Evolutionary conservation across 2,113 vertebrate genomes (phyloP), one percentile per base, ranked within the genome.

Genomic region (Alces alces): DNA sequence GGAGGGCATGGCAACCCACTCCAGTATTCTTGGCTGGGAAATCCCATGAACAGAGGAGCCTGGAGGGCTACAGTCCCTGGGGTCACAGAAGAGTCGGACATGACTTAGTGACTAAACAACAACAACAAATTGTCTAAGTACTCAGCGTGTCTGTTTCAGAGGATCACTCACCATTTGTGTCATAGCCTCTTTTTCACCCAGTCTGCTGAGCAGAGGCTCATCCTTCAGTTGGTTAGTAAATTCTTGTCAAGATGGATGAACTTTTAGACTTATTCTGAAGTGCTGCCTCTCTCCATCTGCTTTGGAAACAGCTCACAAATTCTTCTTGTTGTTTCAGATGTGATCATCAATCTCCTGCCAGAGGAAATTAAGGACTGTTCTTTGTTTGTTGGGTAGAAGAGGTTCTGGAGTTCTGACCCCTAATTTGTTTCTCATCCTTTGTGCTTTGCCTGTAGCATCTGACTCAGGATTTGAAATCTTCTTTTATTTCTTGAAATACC

Each of bases 281-380:
- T 82, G 7, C 5, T 36, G 52, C 33, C 61, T 87, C 73, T 97
- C 79, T 93, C 73, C 52, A 57, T 97, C 86, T 97, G 66, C 84
- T 96, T 96, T 97, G 70, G 84, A 97, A 97, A 93, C 80, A 97
- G 93, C 89, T 97, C 91, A 86, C 95, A 97, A 94, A 96, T 97
- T 88, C 95, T 90, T 76, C 91, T 95, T 76, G 7, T 70, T 87
- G 52, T 93, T 98, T 97, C 86, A 47, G 79, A 97, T 84, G 52
- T 43, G 76, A 76, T 97, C 93, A 93, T 95, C 86, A 83, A 50
- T 98, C 94, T 96, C 92, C 64, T 95, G 79, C 73, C 84, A 94
- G 86, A 91, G 73, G 54, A 97, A 98, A 97, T 97, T 92, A 98
- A 96, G 83, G 90, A 64, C 5, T 45, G 11, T 93, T 92, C 83